phyloP scores from a whole-genome alignment of 2,113 vertebrate species.

The Siniperca chuatsi region DNA sequence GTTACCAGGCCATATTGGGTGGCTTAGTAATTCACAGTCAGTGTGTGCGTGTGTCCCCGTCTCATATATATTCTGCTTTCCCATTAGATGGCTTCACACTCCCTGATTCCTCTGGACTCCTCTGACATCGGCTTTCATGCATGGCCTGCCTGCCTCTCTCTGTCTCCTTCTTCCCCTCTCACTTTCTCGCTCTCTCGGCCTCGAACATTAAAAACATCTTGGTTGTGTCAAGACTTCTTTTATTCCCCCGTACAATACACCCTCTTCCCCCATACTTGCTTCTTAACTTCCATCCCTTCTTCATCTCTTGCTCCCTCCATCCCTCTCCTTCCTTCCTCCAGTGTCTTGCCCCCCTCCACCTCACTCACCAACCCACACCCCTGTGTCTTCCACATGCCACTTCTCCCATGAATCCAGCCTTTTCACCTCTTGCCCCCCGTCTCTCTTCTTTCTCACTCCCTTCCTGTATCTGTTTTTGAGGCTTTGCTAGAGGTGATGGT shows the following conservation, averaged over 20 bases:
- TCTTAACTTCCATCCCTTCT: constrained; percentile 52
- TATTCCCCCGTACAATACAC: constrained; percentile 40
- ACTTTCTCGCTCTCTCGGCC: constrained; percentile 55
- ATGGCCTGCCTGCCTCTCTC: constrained; percentile 75
- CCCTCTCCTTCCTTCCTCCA: constrained; percentile 33
- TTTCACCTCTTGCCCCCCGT: constrained; percentile 35
- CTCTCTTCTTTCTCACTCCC: constrained; percentile 4
- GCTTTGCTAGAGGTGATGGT: constrained; percentile 66
- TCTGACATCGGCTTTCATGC: constrained; percentile 86
- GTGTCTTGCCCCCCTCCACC: constrained; percentile 27
- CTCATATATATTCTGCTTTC: constrained; percentile 82
- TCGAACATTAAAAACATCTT: constrained; percentile 83
- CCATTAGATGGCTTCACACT: constrained; percentile 84
- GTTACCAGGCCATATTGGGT: constrained; percentile 66
- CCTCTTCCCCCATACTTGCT: constrained; percentile 9
- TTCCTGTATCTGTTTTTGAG: constrained; percentile 60
- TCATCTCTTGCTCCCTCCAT: constrained; percentile 30
- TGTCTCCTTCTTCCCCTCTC: constrained; percentile 42
- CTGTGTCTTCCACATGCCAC: constrained; percentile 64
- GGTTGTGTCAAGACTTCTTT: constrained; percentile 80
- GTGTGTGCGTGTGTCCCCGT: constrained; percentile 31
- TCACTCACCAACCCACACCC: constrained; percentile 16
- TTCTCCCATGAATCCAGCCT: constrained; percentile 62
- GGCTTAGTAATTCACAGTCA: constrained; percentile 65
- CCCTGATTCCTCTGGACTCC: constrained; percentile 68